phyloP scores from a whole-genome alignment of 2,888 invertebrate species.

The Drosophila pullipes region DNA sequence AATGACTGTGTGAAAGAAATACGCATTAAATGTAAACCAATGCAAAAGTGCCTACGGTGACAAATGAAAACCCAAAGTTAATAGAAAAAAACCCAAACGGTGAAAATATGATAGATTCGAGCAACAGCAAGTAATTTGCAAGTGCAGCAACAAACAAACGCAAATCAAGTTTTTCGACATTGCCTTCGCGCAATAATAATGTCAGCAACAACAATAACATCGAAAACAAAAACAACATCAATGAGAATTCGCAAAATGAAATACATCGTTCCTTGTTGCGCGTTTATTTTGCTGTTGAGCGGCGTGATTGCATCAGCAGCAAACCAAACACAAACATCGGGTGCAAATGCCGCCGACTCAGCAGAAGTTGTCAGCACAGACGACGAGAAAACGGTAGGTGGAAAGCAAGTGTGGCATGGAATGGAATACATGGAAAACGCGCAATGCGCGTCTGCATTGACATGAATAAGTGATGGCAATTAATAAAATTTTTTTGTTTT shows the following conservation, averaged over 20 bases:
- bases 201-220: constrained; percentile 24
- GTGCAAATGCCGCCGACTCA: constrained; percentile 62
- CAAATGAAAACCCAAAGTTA: constrained; percentile 23
- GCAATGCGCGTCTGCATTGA: constrained; percentile 18
- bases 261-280: constrained; percentile 65
- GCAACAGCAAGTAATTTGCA: constrained; percentile 46
- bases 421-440: constrained; percentile 2
- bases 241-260: constrained; percentile 70
- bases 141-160: constrained; percentile 41
- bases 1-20: constrained; percentile 65
- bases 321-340: constrained; percentile 44
- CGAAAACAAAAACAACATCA: constrained; percentile 26
- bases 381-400: constrained; percentile 69
- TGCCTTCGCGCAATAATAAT: constrained; percentile 37
- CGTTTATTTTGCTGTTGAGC: constrained; percentile 66
- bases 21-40: constrained; percentile 52
- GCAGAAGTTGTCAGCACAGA: constrained; percentile 72
- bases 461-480: constrained; percentile 35
- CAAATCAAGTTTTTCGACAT: constrained; percentile 26
- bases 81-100: constrained; percentile 7
- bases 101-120: constrained; percentile 53
- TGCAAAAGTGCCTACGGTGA: constrained; percentile 37
- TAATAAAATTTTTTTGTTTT: constrained; percentile 25
- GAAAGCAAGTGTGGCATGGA: neutral
- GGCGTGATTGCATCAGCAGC: constrained; percentile 73